phyloP scores from a whole-genome alignment of 2,113 vertebrate species.

The Sinocyclocheilus anshuiensis region DNA sequence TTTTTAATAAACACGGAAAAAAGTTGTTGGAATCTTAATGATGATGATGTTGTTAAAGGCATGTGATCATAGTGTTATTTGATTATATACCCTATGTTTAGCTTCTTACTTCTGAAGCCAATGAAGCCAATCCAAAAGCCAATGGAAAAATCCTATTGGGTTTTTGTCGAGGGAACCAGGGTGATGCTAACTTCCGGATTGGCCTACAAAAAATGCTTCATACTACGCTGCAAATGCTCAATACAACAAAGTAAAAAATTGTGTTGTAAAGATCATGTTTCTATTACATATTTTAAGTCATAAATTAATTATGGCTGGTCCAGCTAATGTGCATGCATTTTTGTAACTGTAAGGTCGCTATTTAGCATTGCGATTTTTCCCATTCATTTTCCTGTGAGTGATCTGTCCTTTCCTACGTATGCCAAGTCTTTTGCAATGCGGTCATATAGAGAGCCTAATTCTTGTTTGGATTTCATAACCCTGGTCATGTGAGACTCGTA shows the following conservation, averaged over 20 bases:
- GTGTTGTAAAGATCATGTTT: neutral
- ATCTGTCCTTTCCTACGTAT: neutral
- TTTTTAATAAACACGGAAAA: neutral
- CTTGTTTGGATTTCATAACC: conserved; percentile 34
- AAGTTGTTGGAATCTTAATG: neutral
- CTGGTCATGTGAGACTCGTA: conserved; percentile 1
- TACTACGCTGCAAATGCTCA: neutral
- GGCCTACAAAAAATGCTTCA: neutral
- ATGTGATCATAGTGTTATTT: neutral
- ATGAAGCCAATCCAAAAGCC: neutral
- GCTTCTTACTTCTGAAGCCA: neutral
- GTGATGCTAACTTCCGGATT: neutral
- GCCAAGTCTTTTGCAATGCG: neutral
- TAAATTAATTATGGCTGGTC: neutral
- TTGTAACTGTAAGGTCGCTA: neutral
- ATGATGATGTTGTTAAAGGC: neutral
- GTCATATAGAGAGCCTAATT: neutral
- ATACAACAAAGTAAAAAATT: neutral
- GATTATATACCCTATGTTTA: neutral
- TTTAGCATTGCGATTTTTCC: neutral
- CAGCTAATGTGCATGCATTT: neutral
- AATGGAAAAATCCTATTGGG: neutral
- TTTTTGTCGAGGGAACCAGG: neutral
- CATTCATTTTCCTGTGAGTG: neutral
- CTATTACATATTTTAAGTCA: neutral